Conservation (phyloP, 2,888 invertebrate genomes). For the Platycnemis pennipes region DNA sequence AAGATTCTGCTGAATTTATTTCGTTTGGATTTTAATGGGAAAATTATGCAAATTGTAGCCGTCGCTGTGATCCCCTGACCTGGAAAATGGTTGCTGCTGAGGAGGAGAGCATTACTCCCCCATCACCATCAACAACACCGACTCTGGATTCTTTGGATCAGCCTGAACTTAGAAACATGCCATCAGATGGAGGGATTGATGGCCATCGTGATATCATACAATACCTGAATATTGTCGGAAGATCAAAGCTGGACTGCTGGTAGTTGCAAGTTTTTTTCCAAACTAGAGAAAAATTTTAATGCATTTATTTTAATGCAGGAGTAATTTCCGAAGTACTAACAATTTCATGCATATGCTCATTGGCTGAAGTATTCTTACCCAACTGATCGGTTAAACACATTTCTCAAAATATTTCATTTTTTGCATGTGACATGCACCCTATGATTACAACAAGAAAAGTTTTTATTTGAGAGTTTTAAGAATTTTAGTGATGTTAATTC, state of each 20-base stretch:
- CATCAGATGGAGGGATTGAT: slow-evolving; percentile 35
- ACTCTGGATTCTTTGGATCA: slow-evolving; percentile 66
- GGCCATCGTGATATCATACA: slow-evolving; percentile 39
- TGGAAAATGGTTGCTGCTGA: slow-evolving; percentile 89
- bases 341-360: no score
- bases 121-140: slow-evolving; percentile 65
- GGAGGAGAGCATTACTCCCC: slow-evolving; percentile 68
- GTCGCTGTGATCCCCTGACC: slow-evolving; percentile 87
- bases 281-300: no score
- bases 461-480: no score
- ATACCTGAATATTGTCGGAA: slow-evolving; percentile 35
- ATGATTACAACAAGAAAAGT: no score
- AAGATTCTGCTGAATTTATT: no score
- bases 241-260: slow-evolving; percentile 53
- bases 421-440: no score
- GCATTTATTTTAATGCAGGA: background rate
- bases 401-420: no score
- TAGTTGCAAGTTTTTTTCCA: background rate
- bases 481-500: no score
- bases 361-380: no score
- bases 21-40: slow-evolving; percentile 70
- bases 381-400: no score
- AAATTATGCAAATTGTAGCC: slow-evolving; percentile 79
- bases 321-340: background rate
- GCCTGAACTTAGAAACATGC: slow-evolving; percentile 56